phyloP scores from a whole-genome alignment of 1,140 invertebrate genomes.

The Aleiodes sp. region DNA sequence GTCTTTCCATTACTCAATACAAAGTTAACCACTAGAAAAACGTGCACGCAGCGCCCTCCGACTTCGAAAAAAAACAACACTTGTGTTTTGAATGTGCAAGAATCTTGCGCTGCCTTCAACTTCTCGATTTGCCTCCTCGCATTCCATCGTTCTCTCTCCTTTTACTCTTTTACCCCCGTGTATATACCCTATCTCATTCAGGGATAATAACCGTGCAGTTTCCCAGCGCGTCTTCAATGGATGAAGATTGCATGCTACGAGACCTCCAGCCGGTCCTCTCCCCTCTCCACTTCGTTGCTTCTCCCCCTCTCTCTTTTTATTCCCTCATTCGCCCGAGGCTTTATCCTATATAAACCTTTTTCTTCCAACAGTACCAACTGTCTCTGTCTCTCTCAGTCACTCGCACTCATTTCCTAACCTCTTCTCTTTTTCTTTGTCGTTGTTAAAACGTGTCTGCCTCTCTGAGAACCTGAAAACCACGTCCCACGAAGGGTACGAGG shows the following conservation, averaged over 20 bases:
- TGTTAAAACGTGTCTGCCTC: constrained; percentile 13
- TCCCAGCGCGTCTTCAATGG: constrained; percentile 65
- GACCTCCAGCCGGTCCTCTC: constrained; percentile 55
- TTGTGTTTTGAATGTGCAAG: not conserved
- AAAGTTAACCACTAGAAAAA: too few species aligned
- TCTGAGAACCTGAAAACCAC: constrained; percentile 27
- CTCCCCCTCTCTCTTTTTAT: constrained; percentile 39
- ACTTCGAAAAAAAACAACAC: too few species aligned
- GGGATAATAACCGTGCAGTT: constrained; percentile 65
- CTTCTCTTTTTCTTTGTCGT: constrained; percentile 21
- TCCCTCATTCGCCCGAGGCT: constrained; percentile 33
- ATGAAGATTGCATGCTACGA: constrained; percentile 64
- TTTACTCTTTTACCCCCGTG: not conserved
- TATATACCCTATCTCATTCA: constrained; percentile 54
- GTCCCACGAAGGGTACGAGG: constrained; percentile 29
- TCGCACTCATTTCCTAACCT: constrained; percentile 27
- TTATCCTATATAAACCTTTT: constrained; percentile 6
- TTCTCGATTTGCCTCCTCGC: not conserved
- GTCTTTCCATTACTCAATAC: too few species aligned
- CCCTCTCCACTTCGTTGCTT: constrained; percentile 42
- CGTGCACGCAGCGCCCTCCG: too few species aligned
- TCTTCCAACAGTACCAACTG: constrained; percentile 22
- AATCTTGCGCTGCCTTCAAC: not conserved
- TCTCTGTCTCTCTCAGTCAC: constrained; percentile 20
- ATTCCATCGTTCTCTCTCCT: too few species aligned